Evolutionary conservation across 2,113 vertebrate species (phyloP).

Genomic region (Phaetusa simplex): DNA sequence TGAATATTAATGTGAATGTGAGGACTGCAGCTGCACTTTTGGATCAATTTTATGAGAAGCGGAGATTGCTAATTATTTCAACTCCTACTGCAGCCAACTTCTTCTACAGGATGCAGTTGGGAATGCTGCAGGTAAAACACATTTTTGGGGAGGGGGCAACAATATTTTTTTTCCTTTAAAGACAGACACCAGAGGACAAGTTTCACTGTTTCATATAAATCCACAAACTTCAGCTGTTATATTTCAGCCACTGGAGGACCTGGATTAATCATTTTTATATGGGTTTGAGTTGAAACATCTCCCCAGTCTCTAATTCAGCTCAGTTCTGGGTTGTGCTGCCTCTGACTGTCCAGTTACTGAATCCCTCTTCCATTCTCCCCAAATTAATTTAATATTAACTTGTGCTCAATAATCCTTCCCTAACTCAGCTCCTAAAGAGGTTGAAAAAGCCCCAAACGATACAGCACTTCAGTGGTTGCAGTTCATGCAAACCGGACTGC

Average conservation of each 20-base stretch:
- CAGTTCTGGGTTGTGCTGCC: not conserved
- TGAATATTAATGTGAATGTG: slow-evolving; percentile 94
- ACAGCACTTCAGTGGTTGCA: not conserved
- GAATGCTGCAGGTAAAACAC: slow-evolving; percentile 89
- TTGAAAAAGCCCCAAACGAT: not conserved
- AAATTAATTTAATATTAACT: not conserved
- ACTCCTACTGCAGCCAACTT: slow-evolving; percentile 93
- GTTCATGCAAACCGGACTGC: not conserved
- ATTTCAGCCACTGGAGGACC: not conserved
- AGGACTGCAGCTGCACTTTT: slow-evolving; percentile 89
- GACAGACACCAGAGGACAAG: not conserved
- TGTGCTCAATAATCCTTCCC: not conserved
- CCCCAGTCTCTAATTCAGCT: not conserved
- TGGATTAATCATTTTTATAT: not conserved
- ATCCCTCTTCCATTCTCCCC: not conserved
- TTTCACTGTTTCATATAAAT: not conserved
- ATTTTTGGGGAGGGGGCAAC: not conserved
- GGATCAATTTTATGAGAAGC: slow-evolving; percentile 98
- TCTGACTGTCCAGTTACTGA: not conserved
- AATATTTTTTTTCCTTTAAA: not conserved
- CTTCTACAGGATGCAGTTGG: slow-evolving; percentile 93
- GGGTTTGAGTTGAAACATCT: not conserved
- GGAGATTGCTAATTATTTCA: slow-evolving; percentile 91
- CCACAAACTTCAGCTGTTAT: not conserved
- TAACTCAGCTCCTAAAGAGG: not conserved